Evolutionary conservation across 2,797 vertebrate species (phyloP).

Genomic region (Rhincodon typus): DNA sequence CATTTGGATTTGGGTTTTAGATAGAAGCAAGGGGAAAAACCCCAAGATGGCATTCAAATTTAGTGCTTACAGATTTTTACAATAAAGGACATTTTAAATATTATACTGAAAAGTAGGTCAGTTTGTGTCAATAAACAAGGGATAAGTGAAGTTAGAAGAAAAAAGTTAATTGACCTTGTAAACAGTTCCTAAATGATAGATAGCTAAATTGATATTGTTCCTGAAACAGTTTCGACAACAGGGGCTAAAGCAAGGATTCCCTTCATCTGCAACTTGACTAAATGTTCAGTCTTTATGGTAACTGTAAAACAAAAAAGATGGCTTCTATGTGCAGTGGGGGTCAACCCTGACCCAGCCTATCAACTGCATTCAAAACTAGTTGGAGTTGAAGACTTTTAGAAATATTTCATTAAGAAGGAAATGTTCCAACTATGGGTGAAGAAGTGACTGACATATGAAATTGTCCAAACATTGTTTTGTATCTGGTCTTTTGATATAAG

Average conservation of each 20-base stretch:
- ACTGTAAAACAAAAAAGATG: background rate
- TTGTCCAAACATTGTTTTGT: background rate
- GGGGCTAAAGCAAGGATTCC: background rate
- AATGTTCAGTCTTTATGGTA: background rate
- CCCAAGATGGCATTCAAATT: background rate
- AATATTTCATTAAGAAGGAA: background rate
- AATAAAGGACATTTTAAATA: background rate
- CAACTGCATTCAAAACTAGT: background rate
- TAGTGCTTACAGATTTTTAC: background rate
- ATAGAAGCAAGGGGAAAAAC: background rate
- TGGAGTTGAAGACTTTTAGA: background rate
- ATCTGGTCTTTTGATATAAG: background rate
- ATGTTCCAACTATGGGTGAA: background rate
- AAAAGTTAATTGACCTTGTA: background rate
- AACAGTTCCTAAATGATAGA: background rate
- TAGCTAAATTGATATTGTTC: background rate
- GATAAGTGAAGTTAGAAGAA: background rate
- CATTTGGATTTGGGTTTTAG: background rate
- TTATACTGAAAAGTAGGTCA: background rate
- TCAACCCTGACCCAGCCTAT: background rate
- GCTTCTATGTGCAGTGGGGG: background rate
- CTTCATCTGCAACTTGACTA: background rate
- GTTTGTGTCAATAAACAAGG: background rate
- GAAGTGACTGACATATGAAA: background rate
- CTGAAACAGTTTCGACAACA: background rate